Conservation (phyloP, 2,113 vertebrate genomes). For the Pyrgilauda ruficollis region DNA sequence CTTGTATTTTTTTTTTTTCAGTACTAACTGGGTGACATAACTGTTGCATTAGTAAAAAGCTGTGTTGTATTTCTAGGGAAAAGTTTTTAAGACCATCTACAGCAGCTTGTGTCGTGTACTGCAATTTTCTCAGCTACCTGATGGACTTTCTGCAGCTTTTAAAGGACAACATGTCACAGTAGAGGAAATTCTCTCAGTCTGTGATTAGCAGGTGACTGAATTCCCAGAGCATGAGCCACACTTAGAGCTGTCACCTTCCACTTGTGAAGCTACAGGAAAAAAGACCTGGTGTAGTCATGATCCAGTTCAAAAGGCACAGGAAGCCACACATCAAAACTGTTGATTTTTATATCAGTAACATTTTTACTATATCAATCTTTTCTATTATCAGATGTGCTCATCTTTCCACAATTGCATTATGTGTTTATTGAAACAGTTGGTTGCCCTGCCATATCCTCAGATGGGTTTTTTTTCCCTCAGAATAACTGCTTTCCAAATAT, state of each 20-base stretch:
- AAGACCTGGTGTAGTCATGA: not conserved
- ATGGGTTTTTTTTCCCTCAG: not conserved
- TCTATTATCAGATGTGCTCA: not conserved
- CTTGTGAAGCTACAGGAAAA: not conserved
- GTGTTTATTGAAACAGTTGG: not conserved
- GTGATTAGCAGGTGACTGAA: not conserved
- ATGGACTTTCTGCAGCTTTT: not conserved
- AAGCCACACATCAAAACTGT: not conserved
- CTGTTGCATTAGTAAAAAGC: not conserved
- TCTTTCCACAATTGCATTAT: not conserved
- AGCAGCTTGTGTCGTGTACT: not conserved
- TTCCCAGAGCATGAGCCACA: not conserved
- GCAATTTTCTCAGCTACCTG: not conserved
- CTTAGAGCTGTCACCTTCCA: not conserved
- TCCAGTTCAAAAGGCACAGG: not conserved
- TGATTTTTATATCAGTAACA: not conserved
- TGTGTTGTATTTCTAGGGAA: not conserved
- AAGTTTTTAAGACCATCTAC: not conserved
- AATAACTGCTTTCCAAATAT: not conserved
- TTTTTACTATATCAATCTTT: not conserved
- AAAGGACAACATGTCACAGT: not conserved
- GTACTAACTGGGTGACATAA: not conserved
- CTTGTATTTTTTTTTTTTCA: not conserved
- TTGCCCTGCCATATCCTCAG: not conserved
- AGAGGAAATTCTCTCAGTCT: not conserved